These are phyloP conservation scores for Hylyphantes graminicola DNA, from an alignment of 1,140 invertebrate genomes.

Conservation along the genomic window DNA sequence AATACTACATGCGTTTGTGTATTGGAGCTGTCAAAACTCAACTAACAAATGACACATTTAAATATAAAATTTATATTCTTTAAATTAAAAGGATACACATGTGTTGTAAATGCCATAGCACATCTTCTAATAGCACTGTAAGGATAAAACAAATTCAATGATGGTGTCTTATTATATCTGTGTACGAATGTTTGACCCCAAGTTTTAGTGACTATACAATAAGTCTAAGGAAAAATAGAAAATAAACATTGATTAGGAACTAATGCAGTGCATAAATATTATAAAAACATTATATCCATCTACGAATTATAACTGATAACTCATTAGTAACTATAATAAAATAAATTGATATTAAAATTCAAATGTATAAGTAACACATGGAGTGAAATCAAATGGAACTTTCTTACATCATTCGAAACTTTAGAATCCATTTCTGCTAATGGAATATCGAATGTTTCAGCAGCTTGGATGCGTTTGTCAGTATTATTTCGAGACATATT, in stretches of 20 bases:
- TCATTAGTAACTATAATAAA: too few relatives aligned
- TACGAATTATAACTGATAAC: too few relatives aligned
- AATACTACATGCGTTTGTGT: too few relatives aligned
- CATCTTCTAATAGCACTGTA: conserved; percentile 23
- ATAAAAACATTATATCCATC: too few relatives aligned
- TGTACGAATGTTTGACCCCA: conserved; percentile 32
- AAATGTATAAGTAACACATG: too few relatives aligned
- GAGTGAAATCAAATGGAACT: neutral
- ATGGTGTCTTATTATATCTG: conserved; percentile 1
- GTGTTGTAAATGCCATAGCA: conserved; percentile 35
- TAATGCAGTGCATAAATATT: neutral
- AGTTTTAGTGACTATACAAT: conserved; percentile 16
- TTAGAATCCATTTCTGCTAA: conserved; percentile 34
- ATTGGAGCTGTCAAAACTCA: too few relatives aligned
- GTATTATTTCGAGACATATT: neutral
- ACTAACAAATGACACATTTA: neutral
- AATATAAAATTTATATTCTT: neutral
- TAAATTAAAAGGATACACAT: conserved; percentile 43
- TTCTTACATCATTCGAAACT: conserved; percentile 18
- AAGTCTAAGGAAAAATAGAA: conserved; percentile 20
- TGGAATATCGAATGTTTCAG: conserved; percentile 13
- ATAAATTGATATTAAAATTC: too few relatives aligned
- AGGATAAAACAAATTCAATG: conserved; percentile 26
- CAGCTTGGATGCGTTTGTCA: neutral
- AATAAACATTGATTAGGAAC: neutral